A percentile compares a stretch with the other conserved stretches of the same genome.
Evolutionary conservation across 2,888 invertebrate species (phyloP).

Genomic region (Hemithea aestivaria): DNA sequence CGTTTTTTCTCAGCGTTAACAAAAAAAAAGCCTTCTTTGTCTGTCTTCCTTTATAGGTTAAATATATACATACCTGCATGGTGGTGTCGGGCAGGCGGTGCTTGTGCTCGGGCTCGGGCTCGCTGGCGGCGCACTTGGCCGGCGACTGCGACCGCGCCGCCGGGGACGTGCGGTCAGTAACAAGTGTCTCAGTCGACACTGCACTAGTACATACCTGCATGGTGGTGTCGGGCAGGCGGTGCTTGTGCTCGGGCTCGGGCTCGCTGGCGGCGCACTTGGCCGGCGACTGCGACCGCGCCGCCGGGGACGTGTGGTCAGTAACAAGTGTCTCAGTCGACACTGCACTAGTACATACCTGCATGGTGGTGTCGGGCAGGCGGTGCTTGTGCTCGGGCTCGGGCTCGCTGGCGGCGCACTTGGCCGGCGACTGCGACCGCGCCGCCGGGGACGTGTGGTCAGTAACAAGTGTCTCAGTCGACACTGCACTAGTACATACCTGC

Average conservation of each 20-base stretch:
- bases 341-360: too few relatives aligned
- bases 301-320: constrained; percentile 33
- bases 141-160: constrained; percentile 49
- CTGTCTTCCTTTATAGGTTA: too few relatives aligned
- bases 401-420: constrained; percentile 35
- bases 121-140: constrained; percentile 34
- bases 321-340: too few relatives aligned
- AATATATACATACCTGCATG: constrained; percentile 52
- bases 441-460: constrained; percentile 33
- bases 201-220: too few relatives aligned
- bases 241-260: constrained; percentile 36
- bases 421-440: constrained; percentile 50
- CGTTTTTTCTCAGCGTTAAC: too few relatives aligned
- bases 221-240: constrained; percentile 44
- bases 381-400: constrained; percentile 37
- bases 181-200: too few relatives aligned
- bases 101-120: constrained; percentile 36
- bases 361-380: constrained; percentile 43
- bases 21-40: too few relatives aligned
- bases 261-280: constrained; percentile 35
- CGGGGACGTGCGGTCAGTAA: constrained; percentile 34
- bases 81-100: constrained; percentile 45
- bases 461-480: too few relatives aligned
- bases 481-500: too few relatives aligned
- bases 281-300: constrained; percentile 49